A percentile compares a stretch with the other conserved stretches of the same genome.
phyloP scores from a whole-genome alignment of 2,888 invertebrate species.

The Erebia ligea region DNA sequence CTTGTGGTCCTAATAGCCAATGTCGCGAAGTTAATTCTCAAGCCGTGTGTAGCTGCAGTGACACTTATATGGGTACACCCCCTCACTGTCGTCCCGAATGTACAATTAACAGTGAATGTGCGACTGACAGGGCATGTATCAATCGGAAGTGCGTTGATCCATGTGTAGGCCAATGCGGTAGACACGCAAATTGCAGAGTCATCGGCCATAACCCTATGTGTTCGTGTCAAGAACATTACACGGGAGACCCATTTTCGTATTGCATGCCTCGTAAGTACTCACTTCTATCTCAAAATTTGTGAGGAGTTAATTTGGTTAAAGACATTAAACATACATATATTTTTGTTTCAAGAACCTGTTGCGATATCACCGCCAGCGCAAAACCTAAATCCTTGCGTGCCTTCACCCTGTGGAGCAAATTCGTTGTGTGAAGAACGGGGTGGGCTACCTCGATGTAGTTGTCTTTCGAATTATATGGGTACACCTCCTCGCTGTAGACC shows the following conservation, averaged over 20 bases:
- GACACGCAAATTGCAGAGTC: conserved; percentile 90
- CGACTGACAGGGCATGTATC: conserved; percentile 88
- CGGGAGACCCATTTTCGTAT: conserved; percentile 90
- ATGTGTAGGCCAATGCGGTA: conserved; percentile 90
- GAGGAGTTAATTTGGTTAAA: neutral
- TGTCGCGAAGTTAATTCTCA: conserved; percentile 87
- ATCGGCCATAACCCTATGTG: conserved; percentile 93
- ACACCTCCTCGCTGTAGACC: conserved; percentile 90
- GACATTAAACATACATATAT: neutral
- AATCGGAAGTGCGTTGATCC: conserved; percentile 91
- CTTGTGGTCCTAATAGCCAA: conserved; percentile 90
- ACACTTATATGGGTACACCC: conserved; percentile 89
- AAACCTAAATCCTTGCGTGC: conserved; percentile 85
- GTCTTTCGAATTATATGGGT: conserved; percentile 87
- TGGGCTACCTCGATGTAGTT: conserved; percentile 87
- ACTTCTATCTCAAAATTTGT: neutral
- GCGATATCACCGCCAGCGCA: conserved; percentile 54
- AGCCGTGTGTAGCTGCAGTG: conserved; percentile 88
- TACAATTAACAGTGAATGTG: conserved; percentile 90
- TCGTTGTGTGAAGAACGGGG: conserved; percentile 87
- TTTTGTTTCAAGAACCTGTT: conserved; percentile 52
- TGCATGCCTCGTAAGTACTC: conserved; percentile 77
- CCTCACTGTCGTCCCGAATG: conserved; percentile 92
- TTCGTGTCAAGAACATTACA: conserved; percentile 87
- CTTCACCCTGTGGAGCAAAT: conserved; percentile 91